These are phyloP conservation scores for Tyrannus savana DNA, from an alignment of 2,113 vertebrate genomes.

Conservation along the genomic window DNA sequence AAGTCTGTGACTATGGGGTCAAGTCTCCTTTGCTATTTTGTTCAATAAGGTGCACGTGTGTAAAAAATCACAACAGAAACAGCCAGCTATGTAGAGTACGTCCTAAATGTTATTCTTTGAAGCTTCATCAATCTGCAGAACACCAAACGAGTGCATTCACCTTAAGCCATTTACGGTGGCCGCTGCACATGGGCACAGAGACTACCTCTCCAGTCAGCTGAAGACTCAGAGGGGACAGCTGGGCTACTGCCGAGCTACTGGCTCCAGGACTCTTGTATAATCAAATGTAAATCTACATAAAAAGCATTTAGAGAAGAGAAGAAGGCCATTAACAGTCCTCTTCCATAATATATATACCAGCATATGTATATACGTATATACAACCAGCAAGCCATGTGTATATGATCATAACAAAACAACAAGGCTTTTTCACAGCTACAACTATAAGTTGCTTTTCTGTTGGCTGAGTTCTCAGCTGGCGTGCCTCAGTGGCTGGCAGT, in stretches of 20 bases:
- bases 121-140: not conserved
- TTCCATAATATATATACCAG: not conserved
- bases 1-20: accelerated
- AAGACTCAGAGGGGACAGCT: not conserved
- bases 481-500: accelerated
- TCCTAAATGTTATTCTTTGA: not conserved
- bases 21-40: not conserved
- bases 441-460: not conserved
- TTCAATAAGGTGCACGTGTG: accelerated
- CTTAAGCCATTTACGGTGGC: not conserved
- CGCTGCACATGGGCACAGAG: accelerated
- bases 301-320: not conserved
- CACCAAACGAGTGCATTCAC: not conserved
- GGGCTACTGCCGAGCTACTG: not conserved
- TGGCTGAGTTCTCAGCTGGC: not conserved
- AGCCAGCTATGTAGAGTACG: not conserved
- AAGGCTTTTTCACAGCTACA: not conserved
- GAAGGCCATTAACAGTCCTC: not conserved
- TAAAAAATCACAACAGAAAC: not conserved
- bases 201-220: not conserved
- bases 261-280: not conserved
- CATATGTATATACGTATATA: no score
- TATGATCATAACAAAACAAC: not conserved
- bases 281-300: not conserved
- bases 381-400: not conserved